Percentiles rank a stretch among this genome's conserved stretches.
These are phyloP conservation scores for Timema cristinae DNA, from an alignment of 2,888 invertebrate genomes.

Conservation along the genomic window DNA sequence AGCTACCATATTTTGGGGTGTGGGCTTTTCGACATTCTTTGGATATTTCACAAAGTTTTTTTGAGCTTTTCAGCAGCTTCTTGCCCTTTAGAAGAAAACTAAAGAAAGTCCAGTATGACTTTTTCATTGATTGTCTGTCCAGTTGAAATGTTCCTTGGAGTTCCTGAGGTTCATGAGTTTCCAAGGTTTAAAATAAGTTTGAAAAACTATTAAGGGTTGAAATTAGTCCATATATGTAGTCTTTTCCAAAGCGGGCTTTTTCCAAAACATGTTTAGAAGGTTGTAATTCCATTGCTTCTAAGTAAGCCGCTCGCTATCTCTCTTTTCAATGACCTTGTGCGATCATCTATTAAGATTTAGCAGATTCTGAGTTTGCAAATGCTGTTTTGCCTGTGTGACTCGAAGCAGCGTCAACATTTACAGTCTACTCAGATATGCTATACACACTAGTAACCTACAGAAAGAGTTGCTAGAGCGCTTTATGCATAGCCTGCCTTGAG, in stretches of 20 bases:
- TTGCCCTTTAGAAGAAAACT: not conserved
- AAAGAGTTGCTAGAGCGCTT: slow-evolving; percentile 4
- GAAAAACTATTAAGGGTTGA: not conserved
- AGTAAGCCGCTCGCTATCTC: not conserved
- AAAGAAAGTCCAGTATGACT: not conserved
- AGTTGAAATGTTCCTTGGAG: slow-evolving; percentile 1
- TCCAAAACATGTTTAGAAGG: not conserved
- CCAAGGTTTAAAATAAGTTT: not conserved
- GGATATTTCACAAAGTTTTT: not conserved
- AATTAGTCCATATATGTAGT: no score
- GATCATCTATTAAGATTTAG: slow-evolving; percentile 1
- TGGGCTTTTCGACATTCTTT: not conserved
- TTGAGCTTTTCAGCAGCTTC: not conserved
- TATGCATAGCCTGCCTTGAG: not conserved
- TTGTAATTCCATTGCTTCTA: not conserved
- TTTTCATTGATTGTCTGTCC: not conserved
- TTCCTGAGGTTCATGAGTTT: not conserved
- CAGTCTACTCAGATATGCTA: not conserved
- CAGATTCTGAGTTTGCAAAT: not conserved
- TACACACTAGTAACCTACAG: not conserved
- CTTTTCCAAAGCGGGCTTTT: not conserved
- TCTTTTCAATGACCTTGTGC: slow-evolving; percentile 7
- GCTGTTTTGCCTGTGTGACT: not conserved
- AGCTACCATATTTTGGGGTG: slow-evolving; percentile 1
- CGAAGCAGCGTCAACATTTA: not conserved